Evolutionary conservation across 1,140 invertebrate species (phyloP).

Genomic region (Uloborus diversus): DNA sequence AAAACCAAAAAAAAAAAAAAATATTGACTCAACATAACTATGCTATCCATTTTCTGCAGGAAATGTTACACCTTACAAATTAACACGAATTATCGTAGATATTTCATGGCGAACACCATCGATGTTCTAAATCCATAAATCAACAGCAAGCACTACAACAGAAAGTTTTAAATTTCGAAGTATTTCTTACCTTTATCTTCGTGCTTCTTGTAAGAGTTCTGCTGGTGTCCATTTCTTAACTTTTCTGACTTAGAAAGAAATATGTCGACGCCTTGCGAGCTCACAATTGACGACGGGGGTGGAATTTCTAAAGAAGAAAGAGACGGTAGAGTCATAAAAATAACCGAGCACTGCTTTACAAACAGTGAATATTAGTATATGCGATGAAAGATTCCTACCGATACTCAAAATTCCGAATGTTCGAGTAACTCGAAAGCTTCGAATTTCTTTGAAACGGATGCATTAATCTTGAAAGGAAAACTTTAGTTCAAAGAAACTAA

Average conservation of each 20-base stretch:
- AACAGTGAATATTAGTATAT: background rate
- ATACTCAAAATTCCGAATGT: background rate
- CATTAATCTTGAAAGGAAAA: slow-evolving; percentile 39
- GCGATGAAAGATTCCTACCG: background rate
- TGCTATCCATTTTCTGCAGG: too few species aligned
- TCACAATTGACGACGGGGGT: slow-evolving; percentile 24
- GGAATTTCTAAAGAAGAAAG: slow-evolving; percentile 50
- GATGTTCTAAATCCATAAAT: too few species aligned
- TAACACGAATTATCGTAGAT: too few species aligned
- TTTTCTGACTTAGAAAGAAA: slow-evolving; percentile 56
- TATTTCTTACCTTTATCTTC: slow-evolving; percentile 21
- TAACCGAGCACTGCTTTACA: slow-evolving; percentile 6
- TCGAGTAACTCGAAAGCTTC: background rate
- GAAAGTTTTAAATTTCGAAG: background rate
- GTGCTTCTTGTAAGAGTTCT: slow-evolving; percentile 48
- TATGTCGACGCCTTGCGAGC: slow-evolving; percentile 36
- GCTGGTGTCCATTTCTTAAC: slow-evolving; percentile 48
- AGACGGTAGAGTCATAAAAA: slow-evolving; percentile 3
- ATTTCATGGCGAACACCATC: too few species aligned
- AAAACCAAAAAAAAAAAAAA: background rate
- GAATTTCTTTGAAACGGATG: slow-evolving; percentile 33
- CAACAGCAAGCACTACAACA: too few species aligned
- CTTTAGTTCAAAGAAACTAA: background rate
- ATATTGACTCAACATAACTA: too few species aligned
- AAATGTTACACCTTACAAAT: too few species aligned